Evolutionary conservation across 2,888 invertebrate genomes (phyloP).

Genomic region (Adineta ricciae): DNA sequence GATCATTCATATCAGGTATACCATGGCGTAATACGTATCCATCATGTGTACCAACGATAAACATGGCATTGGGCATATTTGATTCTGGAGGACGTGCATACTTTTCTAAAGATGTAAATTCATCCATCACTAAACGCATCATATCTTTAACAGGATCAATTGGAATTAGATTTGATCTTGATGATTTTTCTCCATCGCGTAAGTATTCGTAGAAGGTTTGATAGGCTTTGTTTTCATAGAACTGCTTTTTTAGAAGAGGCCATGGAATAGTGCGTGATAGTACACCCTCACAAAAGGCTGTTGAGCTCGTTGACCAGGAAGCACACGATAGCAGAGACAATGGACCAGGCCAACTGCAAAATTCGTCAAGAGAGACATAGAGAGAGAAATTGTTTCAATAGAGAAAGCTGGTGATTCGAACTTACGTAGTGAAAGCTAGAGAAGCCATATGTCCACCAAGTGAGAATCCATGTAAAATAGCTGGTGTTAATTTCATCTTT

Average conservation of each 20-base stretch:
- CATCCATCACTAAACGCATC: slow-evolving; percentile 32
- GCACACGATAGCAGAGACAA: slow-evolving; percentile 83
- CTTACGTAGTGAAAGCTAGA: slow-evolving; percentile 6
- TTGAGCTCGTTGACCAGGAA: slow-evolving; percentile 91
- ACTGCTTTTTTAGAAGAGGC: slow-evolving; percentile 26
- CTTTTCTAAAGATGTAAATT: slow-evolving; percentile 30
- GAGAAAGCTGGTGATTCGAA: not conserved
- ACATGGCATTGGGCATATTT: slow-evolving; percentile 19
- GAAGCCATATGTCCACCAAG: slow-evolving; percentile 14
- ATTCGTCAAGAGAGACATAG: no score
- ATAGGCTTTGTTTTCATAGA: slow-evolving; percentile 27
- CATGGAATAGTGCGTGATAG: slow-evolving; percentile 29
- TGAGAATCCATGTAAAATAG: slow-evolving; percentile 70
- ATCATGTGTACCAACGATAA: slow-evolving; percentile 26
- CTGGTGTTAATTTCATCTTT: slow-evolving; percentile 65
- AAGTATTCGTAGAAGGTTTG: slow-evolving; percentile 6
- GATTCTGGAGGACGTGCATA: slow-evolving; percentile 25
- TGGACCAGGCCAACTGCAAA: slow-evolving; percentile 52
- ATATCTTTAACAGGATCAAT: slow-evolving; percentile 24
- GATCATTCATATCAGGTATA: slow-evolving; percentile 23
- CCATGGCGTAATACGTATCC: slow-evolving; percentile 33
- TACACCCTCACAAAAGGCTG: slow-evolving; percentile 66
- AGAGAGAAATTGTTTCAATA: not conserved
- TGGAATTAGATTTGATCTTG: not conserved
- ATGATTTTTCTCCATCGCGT: not conserved